phyloP scores from a whole-genome alignment of 2,888 invertebrate genomes.

The Caenorhabditis japonica region DNA sequence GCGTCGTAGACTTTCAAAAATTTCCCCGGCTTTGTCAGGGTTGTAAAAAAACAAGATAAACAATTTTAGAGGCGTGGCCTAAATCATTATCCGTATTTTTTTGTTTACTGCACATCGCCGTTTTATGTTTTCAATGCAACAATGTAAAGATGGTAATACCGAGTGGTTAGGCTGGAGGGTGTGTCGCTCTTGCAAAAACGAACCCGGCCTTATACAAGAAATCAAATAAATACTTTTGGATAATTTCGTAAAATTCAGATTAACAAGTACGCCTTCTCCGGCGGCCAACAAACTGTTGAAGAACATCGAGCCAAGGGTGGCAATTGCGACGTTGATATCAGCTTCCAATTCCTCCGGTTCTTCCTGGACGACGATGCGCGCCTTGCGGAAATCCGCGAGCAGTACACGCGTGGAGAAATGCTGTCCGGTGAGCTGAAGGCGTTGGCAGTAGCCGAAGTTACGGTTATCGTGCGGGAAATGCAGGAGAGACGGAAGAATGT shows the following conservation, averaged over 20 bases:
- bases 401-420: constrained; percentile 89
- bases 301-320: constrained; percentile 90
- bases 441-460: constrained; percentile 84
- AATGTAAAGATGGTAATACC: too few relatives aligned
- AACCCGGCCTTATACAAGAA: too few relatives aligned
- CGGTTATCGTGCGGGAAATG: constrained; percentile 84
- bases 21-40: too few relatives aligned
- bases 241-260: constrained; percentile 81
- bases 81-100: too few relatives aligned
- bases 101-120: too few relatives aligned
- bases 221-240: too few relatives aligned
- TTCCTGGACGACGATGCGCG: constrained; percentile 93
- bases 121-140: too few relatives aligned
- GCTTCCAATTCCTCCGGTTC: constrained; percentile 92
- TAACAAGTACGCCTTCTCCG: constrained; percentile 95
- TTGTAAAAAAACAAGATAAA: too few relatives aligned
- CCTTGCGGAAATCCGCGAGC: constrained; percentile 85
- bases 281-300: constrained; percentile 92
- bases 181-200: too few relatives aligned
- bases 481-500: constrained; percentile 86
- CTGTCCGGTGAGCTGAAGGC: constrained; percentile 95
- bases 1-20: too few relatives aligned
- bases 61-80: too few relatives aligned
- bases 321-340: constrained; percentile 94
- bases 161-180: too few relatives aligned